phyloP scores from a whole-genome alignment of 2,888 invertebrate genomes.

The Himalopsyche kuldschensis region DNA sequence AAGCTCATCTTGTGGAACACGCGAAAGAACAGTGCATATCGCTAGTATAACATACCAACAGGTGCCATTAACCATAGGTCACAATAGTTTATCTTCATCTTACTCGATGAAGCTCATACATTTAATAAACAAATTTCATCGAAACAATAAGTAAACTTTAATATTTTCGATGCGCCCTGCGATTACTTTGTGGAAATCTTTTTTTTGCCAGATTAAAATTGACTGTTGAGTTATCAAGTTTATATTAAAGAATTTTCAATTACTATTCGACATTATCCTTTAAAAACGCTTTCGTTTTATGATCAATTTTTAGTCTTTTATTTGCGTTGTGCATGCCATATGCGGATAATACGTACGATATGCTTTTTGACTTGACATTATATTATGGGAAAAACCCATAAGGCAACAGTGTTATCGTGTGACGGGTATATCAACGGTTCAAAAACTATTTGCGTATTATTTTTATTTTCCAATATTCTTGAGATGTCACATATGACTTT shows the following conservation, averaged over 20 bases:
- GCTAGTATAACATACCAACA: too few relatives aligned
- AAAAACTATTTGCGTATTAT: not conserved
- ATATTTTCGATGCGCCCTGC: too few relatives aligned
- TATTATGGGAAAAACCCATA: constrained; percentile 1
- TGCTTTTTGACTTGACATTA: not conserved
- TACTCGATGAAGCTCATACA: too few relatives aligned
- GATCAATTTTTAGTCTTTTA: not conserved
- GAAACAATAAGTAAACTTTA: too few relatives aligned
- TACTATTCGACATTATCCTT: not conserved
- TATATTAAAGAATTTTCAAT: not conserved
- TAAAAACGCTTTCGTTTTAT: not conserved
- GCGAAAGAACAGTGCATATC: too few relatives aligned
- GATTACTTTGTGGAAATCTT: too few relatives aligned
- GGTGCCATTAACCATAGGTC: too few relatives aligned
- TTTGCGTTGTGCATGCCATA: not conserved
- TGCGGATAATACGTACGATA: not conserved
- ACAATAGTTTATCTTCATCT: too few relatives aligned
- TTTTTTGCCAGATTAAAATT: too few relatives aligned
- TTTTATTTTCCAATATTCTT: not conserved
- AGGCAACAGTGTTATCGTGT: not conserved
- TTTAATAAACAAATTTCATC: too few relatives aligned
- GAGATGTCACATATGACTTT: not conserved
- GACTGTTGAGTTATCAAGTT: too few relatives aligned
- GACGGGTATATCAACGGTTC: not conserved
- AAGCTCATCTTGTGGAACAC: too few relatives aligned